These are phyloP conservation scores for Plodia interpunctella DNA, from an alignment of 1,140 invertebrate genomes.

Conservation along the genomic window DNA sequence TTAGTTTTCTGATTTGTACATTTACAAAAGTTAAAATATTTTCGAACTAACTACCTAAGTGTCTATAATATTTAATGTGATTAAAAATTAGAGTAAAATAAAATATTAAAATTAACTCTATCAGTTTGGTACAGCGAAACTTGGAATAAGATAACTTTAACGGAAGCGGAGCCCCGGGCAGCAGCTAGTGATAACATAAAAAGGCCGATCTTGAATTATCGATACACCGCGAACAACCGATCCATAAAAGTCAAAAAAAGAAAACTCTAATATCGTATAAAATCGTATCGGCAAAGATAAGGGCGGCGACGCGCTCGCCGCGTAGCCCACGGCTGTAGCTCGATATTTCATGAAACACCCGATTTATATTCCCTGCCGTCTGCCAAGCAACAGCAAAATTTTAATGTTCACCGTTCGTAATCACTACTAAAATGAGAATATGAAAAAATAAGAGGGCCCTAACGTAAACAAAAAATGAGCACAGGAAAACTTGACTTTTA, in stretches of 20 bases:
- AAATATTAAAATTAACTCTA: no score
- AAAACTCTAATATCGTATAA: constrained; percentile 70
- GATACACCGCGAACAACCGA: constrained; percentile 63
- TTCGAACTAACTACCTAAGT: no score
- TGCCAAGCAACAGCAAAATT: constrained; percentile 50
- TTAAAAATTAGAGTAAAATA: no score
- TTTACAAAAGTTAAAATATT: no score
- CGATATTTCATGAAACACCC: constrained; percentile 71
- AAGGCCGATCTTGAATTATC: constrained; percentile 64
- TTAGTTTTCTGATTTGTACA: no score
- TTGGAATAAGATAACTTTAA: no score
- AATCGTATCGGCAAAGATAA: constrained; percentile 69
- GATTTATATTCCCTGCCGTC: constrained; percentile 65
- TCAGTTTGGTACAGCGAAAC: no score
- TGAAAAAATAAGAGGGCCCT: constrained; percentile 23
- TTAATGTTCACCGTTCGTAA: constrained; percentile 66
- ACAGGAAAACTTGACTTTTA: constrained; percentile 3
- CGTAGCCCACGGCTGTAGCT: constrained; percentile 65
- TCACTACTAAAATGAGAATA: constrained; percentile 50
- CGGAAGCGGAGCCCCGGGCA: no score
- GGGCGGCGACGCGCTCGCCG: constrained; percentile 52
- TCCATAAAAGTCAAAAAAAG: constrained; percentile 70
- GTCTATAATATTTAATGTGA: no score
- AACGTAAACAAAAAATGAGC: constrained; percentile 5
- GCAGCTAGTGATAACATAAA: constrained; percentile 24